These are phyloP conservation scores for Paracanthobrama guichenoti DNA, from an alignment of 2,113 vertebrate genomes.

Conservation along the genomic window DNA sequence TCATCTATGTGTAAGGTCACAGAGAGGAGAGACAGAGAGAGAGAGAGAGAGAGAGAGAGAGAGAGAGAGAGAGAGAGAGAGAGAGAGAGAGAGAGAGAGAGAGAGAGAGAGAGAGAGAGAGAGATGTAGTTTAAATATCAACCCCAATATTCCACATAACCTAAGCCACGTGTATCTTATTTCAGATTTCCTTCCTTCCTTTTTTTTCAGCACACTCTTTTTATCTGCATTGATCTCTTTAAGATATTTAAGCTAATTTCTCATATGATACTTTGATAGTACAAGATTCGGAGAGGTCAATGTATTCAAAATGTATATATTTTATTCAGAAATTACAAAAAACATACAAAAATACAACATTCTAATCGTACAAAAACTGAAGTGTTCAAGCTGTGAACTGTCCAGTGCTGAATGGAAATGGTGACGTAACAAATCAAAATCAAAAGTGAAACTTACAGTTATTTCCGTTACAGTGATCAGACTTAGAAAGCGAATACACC, in stretches of 20 bases:
- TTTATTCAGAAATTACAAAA: neutral
- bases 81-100: too few species aligned
- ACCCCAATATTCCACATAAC: neutral
- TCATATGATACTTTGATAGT: neutral
- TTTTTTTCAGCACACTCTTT: neutral
- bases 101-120: neutral
- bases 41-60: too few species aligned
- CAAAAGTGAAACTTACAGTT: neutral
- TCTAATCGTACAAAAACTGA: neutral
- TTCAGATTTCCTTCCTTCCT: neutral
- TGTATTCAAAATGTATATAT: neutral
- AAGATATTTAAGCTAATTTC: neutral
- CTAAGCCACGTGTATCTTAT: neutral
- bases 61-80: too few species aligned
- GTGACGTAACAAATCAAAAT: neutral
- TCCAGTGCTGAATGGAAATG: conserved; percentile 37
- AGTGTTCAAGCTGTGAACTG: neutral
- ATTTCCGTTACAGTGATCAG: neutral
- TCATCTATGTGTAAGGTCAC: neutral
- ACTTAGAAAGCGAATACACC: neutral
- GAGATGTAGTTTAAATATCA: neutral
- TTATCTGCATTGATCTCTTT: neutral
- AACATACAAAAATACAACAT: neutral
- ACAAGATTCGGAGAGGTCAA: neutral
- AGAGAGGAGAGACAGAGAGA: too few species aligned